Percentiles rank a stretch among this genome's conserved stretches.
Evolutionary conservation across 2,888 invertebrate species (phyloP).

Genomic region (Scaptomyza cyrtandrae): DNA sequence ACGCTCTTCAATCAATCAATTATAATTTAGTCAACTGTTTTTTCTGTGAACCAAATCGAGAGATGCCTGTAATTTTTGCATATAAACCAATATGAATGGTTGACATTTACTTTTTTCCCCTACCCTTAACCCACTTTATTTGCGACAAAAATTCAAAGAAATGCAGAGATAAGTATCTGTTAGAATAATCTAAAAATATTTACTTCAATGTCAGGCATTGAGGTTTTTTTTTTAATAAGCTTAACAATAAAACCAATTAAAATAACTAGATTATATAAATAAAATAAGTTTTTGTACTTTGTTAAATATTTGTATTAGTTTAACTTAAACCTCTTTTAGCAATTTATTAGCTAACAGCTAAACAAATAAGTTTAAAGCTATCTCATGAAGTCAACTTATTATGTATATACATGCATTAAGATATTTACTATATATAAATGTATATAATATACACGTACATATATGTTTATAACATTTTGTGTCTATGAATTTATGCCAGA

Average conservation of each 20-base stretch:
- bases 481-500: conserved; percentile 40
- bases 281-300: too few relatives aligned
- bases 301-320: too few relatives aligned
- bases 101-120: background rate
- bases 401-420: background rate
- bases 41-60: background rate
- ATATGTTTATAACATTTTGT: background rate
- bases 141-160: background rate
- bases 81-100: background rate
- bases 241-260: too few relatives aligned
- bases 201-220: background rate
- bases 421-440: background rate
- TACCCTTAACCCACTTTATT: background rate
- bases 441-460: conserved; percentile 1
- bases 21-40: too few relatives aligned
- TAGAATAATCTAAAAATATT: background rate
- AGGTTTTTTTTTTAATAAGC: too few relatives aligned
- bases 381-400: background rate
- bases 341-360: too few relatives aligned
- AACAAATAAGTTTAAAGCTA: too few relatives aligned
- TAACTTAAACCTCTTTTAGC: too few relatives aligned
- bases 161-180: background rate
- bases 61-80: background rate
- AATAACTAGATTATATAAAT: too few relatives aligned
- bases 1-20: too few relatives aligned